Evolutionary conservation across 2,888 invertebrate genomes (phyloP), one percentile per base, ranked within the genome.

Genomic region (Lycia hirtaria): DNA sequence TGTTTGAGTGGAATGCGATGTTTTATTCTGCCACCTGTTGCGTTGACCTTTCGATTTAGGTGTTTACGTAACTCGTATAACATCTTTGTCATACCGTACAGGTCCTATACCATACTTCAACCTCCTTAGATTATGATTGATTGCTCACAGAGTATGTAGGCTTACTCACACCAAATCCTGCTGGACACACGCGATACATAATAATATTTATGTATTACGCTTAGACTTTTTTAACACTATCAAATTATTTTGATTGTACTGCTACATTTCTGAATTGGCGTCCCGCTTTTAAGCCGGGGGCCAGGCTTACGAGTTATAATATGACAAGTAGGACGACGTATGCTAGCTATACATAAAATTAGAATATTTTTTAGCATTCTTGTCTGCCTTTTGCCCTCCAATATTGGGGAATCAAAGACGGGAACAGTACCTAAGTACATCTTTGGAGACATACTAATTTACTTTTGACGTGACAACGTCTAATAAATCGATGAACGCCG

Each of bases 1-100:
- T 85, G 89, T 91, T 91, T 91, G 87, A 90, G 80, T 86, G 86
- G 76, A 88, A 52, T 68, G 20, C 6, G 51, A 68, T 74, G 76
- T 89, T 88, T 90, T 69, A 84, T 85, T 87, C 26, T 47, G 28
- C 53, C 24, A 51, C 60, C 59, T 47, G 52, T 37, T 40, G 26
- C 20, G 19, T 35, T 43, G 47, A 48, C 48, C 37, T 44, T 38
- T 49, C 30, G 37, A 38, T 32, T 53, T 32, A 33, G 33, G 33
- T n/a, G 6, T 22, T 30, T 19, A 32, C 30, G 41, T 40, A 32
- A 9, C 37, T 49, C 38, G 17, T 49, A 22, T 28, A 22, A 51
- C 17, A 35, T 26, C 6, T 33, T n/a, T 4, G 24, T 35, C 14
- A 9, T 7, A 3, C 9, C 3, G n/a, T 28, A 26, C 15, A 43